These are phyloP conservation scores for Shinisaurus crocodilurus DNA, from an alignment of 2,113 vertebrate species.

Conservation along the genomic window DNA sequence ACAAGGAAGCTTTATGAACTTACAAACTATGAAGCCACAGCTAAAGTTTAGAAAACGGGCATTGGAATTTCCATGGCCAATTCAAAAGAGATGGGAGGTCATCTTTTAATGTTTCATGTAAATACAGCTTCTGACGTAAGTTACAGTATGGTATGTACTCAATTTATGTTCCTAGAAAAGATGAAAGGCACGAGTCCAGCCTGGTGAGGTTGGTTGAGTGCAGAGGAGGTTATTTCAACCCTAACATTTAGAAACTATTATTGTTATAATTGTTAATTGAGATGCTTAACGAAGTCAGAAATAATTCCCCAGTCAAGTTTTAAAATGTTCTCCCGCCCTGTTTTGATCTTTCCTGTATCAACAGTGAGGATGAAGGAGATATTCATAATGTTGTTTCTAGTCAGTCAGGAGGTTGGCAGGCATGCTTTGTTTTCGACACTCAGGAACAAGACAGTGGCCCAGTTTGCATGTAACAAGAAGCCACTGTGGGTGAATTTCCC, in stretches of 20 bases:
- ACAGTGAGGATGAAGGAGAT: neutral
- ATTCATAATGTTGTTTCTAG: neutral
- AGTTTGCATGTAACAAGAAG: no score
- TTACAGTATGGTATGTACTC: conserved; percentile 2
- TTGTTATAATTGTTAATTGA: neutral
- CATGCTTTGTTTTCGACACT: neutral
- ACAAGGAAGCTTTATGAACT: neutral
- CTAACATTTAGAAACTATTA: conserved; percentile 24
- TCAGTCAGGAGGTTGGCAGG: neutral
- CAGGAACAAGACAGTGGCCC: neutral
- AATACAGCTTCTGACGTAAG: neutral
- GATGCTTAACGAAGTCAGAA: neutral
- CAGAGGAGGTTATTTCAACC: conserved; percentile 7
- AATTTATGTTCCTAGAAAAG: neutral
- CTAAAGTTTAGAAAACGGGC: neutral
- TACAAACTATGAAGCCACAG: neutral
- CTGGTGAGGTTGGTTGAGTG: neutral
- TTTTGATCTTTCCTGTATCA: neutral
- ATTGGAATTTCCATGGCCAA: neutral
- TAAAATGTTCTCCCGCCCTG: conserved; percentile 5
- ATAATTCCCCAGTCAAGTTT: neutral
- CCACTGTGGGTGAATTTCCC: no score
- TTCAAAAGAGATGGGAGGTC: neutral
- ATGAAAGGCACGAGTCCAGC: neutral
- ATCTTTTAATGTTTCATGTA: neutral